Percentiles rank a stretch among this genome's conserved stretches.
Evolutionary conservation across 2,797 vertebrate genomes (phyloP).

Genomic region (Liparis tanakae): DNA sequence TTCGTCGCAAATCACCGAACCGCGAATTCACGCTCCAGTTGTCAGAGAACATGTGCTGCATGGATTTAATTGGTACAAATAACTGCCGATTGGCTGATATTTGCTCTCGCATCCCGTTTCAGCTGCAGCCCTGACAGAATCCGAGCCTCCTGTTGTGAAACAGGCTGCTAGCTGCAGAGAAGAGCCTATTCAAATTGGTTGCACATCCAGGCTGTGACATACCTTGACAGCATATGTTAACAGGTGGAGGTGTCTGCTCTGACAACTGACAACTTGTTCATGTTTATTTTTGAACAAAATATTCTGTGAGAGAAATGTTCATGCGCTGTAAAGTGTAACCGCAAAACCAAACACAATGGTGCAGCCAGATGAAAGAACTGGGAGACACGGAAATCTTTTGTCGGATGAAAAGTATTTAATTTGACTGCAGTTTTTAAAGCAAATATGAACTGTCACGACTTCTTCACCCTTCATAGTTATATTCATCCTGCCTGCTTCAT

Average conservation of each 20-base stretch:
- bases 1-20: not conserved
- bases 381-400: not conserved
- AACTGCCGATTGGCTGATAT: slow-evolving; percentile 33
- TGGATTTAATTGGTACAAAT: slow-evolving; percentile 42
- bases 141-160: slow-evolving; percentile 45
- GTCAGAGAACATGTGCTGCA: not conserved
- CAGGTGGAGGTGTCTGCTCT: not conserved
- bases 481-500: too few relatives aligned
- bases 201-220: slow-evolving; percentile 8
- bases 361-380: not conserved
- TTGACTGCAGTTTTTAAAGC: not conserved
- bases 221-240: slow-evolving; percentile 24
- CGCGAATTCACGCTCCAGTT: not conserved
- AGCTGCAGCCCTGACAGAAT: slow-evolving; percentile 36
- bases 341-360: not conserved
- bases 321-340: not conserved
- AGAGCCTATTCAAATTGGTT: slow-evolving; percentile 18
- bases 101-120: slow-evolving; percentile 17
- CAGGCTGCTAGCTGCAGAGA: slow-evolving; percentile 30
- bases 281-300: slow-evolving; percentile 3
- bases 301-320: not conserved
- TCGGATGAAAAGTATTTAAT: too few relatives aligned
- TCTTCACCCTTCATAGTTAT: too few relatives aligned
- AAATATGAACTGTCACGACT: too few relatives aligned
- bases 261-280: not conserved